Evolutionary conservation across 2,797 vertebrate genomes (phyloP), one percentile per base, ranked within the genome.

Genomic region (Lepidocolaptes lacrymiger): DNA sequence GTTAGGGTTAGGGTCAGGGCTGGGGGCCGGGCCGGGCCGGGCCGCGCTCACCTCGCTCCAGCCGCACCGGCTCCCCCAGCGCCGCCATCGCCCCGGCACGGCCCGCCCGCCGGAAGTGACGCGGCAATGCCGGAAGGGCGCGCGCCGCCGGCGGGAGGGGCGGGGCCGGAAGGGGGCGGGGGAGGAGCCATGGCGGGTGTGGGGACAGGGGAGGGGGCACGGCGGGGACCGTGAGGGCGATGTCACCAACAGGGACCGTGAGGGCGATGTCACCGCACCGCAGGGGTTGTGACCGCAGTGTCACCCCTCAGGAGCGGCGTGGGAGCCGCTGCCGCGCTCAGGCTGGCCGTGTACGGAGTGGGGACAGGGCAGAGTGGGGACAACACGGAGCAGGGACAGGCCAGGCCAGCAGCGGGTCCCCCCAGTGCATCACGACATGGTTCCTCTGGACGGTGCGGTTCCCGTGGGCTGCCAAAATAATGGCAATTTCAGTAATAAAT

Each of bases 41-140:
- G 26, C 49, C 49, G 51, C 51, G 17, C 95, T 98, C 97, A 99
- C 99, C 99, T 98, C 99, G 97, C 97, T 99, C 99, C 98, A 99
- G 88, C 67, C 99, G 98, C 54, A 99, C 99, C 28, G 99, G 98
- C 71, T 99, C 99, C 5, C 99, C 98, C 58, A 99, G 96, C 75
- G 99, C 98, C 96, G 99, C 99, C 99, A 99, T 99, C 97, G 94
- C 98, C 91, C 41, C 37, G 22, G 26, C 26, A 15, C 26, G 8
- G 49, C 44, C 62, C 86, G 89, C 75, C 79, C 90, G 80, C 68
- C 51, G 98, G 98, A 98, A 98, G 59, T 98, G 97, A 98, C 97
- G 96, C 4, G 21, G 2, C 3, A 27, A 41, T 5, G 54, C 64
- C 19, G 49, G 15, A 28, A 67, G 22, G 4, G 23, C 17, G 2